Conservation (phyloP, 1,140 invertebrate genomes). For the Helicorthomorpha holstii region DNA sequence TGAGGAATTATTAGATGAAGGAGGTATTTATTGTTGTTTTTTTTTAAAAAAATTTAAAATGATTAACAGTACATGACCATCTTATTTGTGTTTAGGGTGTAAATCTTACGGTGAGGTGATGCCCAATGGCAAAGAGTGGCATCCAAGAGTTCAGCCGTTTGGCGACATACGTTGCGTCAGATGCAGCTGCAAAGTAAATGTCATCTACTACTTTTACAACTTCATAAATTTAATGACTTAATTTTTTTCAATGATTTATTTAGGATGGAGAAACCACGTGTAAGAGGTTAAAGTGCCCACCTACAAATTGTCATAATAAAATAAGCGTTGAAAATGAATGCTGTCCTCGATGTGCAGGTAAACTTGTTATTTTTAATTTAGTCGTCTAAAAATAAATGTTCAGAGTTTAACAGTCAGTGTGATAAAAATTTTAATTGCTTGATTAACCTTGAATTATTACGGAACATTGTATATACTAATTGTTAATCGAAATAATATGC, state of each 20-base stretch:
- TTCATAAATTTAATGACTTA: constrained; percentile 1
- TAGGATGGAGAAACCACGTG: constrained; percentile 63
- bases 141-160: constrained; percentile 55
- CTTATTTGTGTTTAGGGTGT: constrained; percentile 15
- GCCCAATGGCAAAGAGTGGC: constrained; percentile 66
- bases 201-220: not conserved
- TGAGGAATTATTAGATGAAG: not conserved
- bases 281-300: constrained; percentile 54
- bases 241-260: constrained; percentile 2
- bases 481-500: no score
- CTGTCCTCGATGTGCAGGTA: constrained; percentile 13
- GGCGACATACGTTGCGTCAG: constrained; percentile 71
- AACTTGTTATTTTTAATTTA: not conserved
- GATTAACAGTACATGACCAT: not conserved
- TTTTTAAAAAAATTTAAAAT: not conserved
- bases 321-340: constrained; percentile 12
- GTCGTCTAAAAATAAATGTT: no score
- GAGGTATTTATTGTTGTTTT: not conserved
- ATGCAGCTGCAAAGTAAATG: constrained; percentile 66
- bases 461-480: no score
- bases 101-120: constrained; percentile 33
- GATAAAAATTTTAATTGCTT: no score
- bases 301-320: constrained; percentile 17
- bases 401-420: no score
- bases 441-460: no score